A percentile compares a stretch with the other conserved stretches of the same genome.
These are phyloP conservation scores for Kryphioiulus occultus DNA, from an alignment of 2,888 invertebrate species.

Conservation along the genomic window DNA sequence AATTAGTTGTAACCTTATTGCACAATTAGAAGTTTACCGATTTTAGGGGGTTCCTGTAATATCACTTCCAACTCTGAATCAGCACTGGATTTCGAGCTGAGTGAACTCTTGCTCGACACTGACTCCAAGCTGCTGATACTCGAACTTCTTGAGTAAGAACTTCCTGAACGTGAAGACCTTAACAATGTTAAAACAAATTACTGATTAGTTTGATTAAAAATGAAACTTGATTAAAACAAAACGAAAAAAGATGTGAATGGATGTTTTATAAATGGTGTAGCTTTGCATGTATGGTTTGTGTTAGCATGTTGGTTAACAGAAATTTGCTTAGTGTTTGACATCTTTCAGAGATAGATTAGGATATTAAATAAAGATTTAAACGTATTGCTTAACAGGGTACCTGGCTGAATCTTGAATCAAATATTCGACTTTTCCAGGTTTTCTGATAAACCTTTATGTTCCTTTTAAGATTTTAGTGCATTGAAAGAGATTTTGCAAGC, in stretches of 20 bases:
- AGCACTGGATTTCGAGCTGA: slow-evolving; percentile 47
- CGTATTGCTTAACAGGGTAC: too few species aligned
- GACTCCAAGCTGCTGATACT: slow-evolving; percentile 49
- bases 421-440: too few species aligned
- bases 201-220: background rate
- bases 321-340: too few species aligned
- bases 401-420: too few species aligned
- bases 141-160: slow-evolving; percentile 44
- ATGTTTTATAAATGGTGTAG: background rate
- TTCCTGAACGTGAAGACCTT: background rate
- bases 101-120: slow-evolving; percentile 49
- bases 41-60: background rate
- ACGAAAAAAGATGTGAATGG: background rate
- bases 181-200: background rate
- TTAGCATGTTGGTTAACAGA: too few species aligned
- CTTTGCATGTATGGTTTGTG: too few species aligned
- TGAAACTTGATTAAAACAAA: background rate
- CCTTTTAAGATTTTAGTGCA: too few species aligned
- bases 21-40: background rate
- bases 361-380: too few species aligned
- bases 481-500: too few species aligned
- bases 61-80: slow-evolving; percentile 15
- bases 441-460: too few species aligned
- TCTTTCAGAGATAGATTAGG: too few species aligned
- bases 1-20: too few species aligned